Percentiles rank a stretch among this genome's conserved stretches.
phyloP scores from a whole-genome alignment of 1,140 invertebrate genomes.

The Solenopsis fugax region DNA sequence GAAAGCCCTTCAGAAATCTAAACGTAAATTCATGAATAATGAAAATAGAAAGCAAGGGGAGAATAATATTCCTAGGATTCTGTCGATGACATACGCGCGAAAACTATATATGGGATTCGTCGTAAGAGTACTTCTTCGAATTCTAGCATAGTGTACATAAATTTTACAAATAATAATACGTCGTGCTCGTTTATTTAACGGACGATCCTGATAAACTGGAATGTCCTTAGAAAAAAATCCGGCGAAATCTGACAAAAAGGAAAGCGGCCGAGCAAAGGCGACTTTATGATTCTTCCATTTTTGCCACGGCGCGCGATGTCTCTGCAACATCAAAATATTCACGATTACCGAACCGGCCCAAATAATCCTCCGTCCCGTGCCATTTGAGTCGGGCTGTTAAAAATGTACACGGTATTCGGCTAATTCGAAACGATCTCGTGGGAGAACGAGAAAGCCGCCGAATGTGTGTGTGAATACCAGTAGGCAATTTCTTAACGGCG shows the following conservation, averaged over 20 bases:
- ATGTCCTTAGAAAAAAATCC: slow-evolving; percentile 19
- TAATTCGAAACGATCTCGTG: slow-evolving; percentile 51
- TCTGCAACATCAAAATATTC: slow-evolving; percentile 42
- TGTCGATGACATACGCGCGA: slow-evolving; percentile 14
- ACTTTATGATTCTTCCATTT: slow-evolving; percentile 50
- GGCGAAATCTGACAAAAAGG: slow-evolving; percentile 52
- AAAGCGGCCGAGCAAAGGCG: slow-evolving; percentile 36
- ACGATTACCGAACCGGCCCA: slow-evolving; percentile 27
- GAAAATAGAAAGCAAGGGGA: slow-evolving; percentile 66
- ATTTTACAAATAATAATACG: slow-evolving; percentile 12
- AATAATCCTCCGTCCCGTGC: slow-evolving; percentile 32
- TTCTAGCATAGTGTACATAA: neutral
- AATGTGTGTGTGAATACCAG: neutral
- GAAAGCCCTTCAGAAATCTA: slow-evolving; percentile 65
- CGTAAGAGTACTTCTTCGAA: neutral
- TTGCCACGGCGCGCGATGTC: neutral
- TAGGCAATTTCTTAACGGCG: slow-evolving; percentile 34
- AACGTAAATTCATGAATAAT: slow-evolving; percentile 64
- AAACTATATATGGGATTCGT: slow-evolving; percentile 10
- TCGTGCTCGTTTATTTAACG: slow-evolving; percentile 10
- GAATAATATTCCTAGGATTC: slow-evolving; percentile 32
- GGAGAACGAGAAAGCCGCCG: slow-evolving; percentile 6
- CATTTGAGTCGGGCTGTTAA: slow-evolving; percentile 43
- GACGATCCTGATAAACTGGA: slow-evolving; percentile 37
- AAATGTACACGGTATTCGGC: slow-evolving; percentile 23